Evolutionary conservation across 2,888 invertebrate genomes (phyloP), one percentile per base, ranked within the genome.

Genomic region (Drosophila picticornis): DNA sequence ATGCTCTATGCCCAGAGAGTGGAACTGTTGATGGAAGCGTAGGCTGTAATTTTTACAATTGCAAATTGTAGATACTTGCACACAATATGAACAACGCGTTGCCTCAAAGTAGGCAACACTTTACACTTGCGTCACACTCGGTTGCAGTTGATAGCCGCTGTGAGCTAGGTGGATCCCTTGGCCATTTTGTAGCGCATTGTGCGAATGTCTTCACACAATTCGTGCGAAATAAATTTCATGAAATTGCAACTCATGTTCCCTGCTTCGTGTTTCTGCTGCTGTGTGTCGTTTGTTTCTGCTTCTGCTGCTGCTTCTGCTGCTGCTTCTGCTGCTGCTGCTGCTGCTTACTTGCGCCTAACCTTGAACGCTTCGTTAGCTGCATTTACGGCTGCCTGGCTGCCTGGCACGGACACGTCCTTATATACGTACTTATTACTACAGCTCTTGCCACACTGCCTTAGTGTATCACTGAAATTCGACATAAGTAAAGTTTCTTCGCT

Each of bases 361-460:
- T 84, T 84, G 86, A 84, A 86, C 86, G 84, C 86, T 85, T 88
- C 88, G 84, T 88, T 84, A 84, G 58, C 86, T 86, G 86, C 84
- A 83, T 85, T 88, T 83, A 83, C 59, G 63, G 66, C 70, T 58
- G 80, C 70, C 60, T 60, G 63, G 66, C 70, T 58, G 80, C 70
- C 60, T 60, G 66, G 53, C 58, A 38, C 50, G 63, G 43, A 57
- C 52, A 61, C 61, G 75, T 69, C 56, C 60, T 13, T 19, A 25
- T 22, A 2, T 25, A 46, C 46, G 9, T 25, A 34, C 19, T 22
- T n/a, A 7, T 25, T 6, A 27, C n/a, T 16, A n/a, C 57, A 29
- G 55, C 78, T 62, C 13, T 46, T 40, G 36, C 32, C 60, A 67
- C 61, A 36, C 29, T 48, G 63, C 64, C 64, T 63, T 56, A 34